Conservation (phyloP, 2,888 invertebrate genomes). For the Dorcus parallelipipedus region DNA sequence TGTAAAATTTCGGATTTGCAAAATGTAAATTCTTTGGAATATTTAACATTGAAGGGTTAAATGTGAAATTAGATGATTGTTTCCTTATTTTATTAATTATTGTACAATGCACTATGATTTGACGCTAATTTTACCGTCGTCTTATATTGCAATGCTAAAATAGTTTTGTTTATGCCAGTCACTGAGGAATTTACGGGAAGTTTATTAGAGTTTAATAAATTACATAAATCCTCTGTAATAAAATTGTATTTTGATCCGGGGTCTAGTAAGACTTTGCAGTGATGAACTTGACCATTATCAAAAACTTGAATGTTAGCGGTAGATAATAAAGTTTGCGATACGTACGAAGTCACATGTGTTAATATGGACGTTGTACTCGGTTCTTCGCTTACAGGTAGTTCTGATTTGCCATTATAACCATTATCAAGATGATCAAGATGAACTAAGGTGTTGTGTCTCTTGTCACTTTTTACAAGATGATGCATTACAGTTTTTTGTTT, state of each 20-base stretch:
- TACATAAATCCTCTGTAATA: conserved; percentile 10
- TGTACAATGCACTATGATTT: not conserved
- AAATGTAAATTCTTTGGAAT: conserved; percentile 3
- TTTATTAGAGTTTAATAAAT: not conserved
- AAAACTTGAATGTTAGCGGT: too few relatives aligned
- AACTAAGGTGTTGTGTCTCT: too few relatives aligned
- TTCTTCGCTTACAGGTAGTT: too few relatives aligned
- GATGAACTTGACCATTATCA: too few relatives aligned
- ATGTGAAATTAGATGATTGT: not conserved
- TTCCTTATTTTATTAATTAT: conserved; percentile 5
- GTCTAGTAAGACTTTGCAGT: conserved; percentile 12
- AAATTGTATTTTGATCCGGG: conserved; percentile 24
- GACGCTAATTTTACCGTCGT: not conserved
- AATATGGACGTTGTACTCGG: too few relatives aligned
- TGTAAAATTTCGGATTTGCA: conserved; percentile 4
- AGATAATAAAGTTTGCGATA: too few relatives aligned
- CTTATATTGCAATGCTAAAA: not conserved
- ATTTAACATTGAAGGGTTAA: not conserved
- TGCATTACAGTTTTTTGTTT: too few relatives aligned
- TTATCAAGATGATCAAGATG: too few relatives aligned
- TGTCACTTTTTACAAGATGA: too few relatives aligned
- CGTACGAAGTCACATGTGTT: too few relatives aligned
- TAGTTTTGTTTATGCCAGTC: not conserved
- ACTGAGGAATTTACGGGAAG: not conserved
- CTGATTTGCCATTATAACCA: too few relatives aligned